Evolutionary conservation across 2,797 vertebrate genomes (phyloP).

Genomic region (Nothura maculosa): DNA sequence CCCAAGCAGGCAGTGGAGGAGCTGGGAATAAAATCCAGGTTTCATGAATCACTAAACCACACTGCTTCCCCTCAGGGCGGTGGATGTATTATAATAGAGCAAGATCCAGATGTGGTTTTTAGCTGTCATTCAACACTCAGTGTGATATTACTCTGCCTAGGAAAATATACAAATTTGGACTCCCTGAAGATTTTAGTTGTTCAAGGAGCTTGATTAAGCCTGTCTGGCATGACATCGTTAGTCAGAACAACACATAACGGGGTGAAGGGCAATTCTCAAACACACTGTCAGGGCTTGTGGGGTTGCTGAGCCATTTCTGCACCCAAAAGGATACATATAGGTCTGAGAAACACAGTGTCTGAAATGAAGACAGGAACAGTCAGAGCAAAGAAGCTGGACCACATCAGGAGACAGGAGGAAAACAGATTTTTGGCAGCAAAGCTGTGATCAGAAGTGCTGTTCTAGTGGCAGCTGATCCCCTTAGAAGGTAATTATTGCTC

Average conservation of each 20-base stretch:
- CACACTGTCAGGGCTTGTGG: background rate
- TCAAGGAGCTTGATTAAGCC: conserved; percentile 53
- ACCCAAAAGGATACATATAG: background rate
- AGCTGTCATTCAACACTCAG: conserved; percentile 58
- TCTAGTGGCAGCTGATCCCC: conserved; percentile 12
- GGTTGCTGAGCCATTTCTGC: background rate
- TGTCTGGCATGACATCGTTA: conserved; percentile 14
- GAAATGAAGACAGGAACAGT: conserved; percentile 11
- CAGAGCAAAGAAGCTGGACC: conserved; percentile 37
- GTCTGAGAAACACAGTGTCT: background rate
- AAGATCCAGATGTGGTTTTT: conserved; percentile 74
- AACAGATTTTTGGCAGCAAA: conserved; percentile 61
- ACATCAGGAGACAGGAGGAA: conserved; percentile 40
- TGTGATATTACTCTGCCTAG: conserved; percentile 65
- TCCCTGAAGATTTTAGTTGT: conserved; percentile 24
- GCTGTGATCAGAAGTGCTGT: conserved; percentile 10
- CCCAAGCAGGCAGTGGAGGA: conserved; percentile 53
- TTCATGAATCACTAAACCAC: conserved; percentile 70
- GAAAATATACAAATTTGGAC: conserved; percentile 68
- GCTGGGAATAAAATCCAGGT: conserved; percentile 66
- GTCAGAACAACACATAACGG: background rate
- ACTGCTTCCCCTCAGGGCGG: conserved; percentile 63
- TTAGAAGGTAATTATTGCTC: conserved; percentile 52
- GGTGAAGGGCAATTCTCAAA: background rate
- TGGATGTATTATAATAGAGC: conserved; percentile 61